Evolutionary conservation across 1,140 invertebrate genomes (phyloP).

Genomic region (Littorina saxatilis): DNA sequence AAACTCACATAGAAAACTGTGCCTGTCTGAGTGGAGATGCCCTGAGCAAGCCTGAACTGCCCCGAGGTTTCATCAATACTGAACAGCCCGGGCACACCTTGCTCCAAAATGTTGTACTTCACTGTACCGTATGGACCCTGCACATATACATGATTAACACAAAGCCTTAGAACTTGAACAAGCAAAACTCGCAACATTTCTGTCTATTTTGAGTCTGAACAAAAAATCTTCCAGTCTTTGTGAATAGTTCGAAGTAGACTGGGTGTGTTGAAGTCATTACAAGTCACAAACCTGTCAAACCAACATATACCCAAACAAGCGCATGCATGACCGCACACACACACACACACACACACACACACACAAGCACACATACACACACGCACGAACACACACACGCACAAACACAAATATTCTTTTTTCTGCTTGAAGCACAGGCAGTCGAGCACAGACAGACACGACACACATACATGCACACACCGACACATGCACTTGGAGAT

Average conservation of each 20-base stretch:
- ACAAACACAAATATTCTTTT: constrained; percentile 9
- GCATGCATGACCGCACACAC: background rate
- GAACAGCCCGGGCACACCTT: constrained; percentile 31
- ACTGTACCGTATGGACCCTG: constrained; percentile 45
- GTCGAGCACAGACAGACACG: no score
- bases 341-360: constrained; percentile 10
- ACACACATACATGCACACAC: background rate
- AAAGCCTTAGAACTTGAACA: no score
- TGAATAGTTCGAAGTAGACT: no score
- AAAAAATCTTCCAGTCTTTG: no score
- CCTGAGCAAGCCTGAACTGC: constrained; percentile 12
- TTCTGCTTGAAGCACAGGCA: background rate
- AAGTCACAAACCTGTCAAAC: no score
- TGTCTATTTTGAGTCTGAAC: no score
- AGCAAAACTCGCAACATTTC: no score
- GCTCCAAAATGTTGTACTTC: constrained; percentile 40
- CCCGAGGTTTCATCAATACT: constrained; percentile 35
- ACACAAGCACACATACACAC: background rate
- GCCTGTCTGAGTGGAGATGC: constrained; percentile 9
- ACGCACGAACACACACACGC: constrained; percentile 23
- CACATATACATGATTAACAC: background rate
- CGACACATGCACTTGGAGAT: no score
- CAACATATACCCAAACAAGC: background rate
- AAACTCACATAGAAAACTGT: background rate
- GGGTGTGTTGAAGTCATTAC: no score